phyloP scores from a whole-genome alignment of 2,113 vertebrate genomes.

The Aphyosemion australe region DNA sequence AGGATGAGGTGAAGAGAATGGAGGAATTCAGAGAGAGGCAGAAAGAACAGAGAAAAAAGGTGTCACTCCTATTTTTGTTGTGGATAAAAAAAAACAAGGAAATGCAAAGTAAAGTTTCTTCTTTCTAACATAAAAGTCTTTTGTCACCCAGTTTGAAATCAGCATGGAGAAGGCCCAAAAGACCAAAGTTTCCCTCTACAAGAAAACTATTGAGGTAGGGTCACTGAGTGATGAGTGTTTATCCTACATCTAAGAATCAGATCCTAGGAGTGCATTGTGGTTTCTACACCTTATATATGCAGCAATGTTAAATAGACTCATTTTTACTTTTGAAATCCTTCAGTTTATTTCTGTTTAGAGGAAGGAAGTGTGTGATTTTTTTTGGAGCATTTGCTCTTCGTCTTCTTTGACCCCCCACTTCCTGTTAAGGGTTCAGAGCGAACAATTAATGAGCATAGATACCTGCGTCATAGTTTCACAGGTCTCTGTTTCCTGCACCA shows the following conservation, averaged over 20 bases:
- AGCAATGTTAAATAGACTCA: neutral
- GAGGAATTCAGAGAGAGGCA: slow-evolving; percentile 93
- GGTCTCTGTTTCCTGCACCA: slow-evolving; percentile 31
- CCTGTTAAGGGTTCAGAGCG: neutral
- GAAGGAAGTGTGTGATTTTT: slow-evolving; percentile 36
- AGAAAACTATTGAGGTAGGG: slow-evolving; percentile 92
- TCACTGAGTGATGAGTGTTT: neutral
- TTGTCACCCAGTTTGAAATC: slow-evolving; percentile 83
- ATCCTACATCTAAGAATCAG: neutral
- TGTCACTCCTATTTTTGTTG: slow-evolving; percentile 40
- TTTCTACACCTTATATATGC: neutral
- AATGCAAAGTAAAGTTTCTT: neutral
- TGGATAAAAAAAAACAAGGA: neutral
- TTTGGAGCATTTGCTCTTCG: neutral
- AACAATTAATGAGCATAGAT: neutral
- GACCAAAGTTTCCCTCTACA: slow-evolving; percentile 88
- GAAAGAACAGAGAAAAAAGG: slow-evolving; percentile 95
- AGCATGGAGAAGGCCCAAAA: slow-evolving; percentile 92
- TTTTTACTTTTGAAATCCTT: neutral
- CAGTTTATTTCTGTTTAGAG: neutral
- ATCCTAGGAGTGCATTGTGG: neutral
- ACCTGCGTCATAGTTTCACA: slow-evolving; percentile 7
- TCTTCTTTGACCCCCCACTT: neutral
- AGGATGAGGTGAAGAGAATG: slow-evolving; percentile 88
- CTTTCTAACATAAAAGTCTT: neutral